A percentile compares a stretch with the other conserved stretches of the same genome.
These are phyloP conservation scores for Tenthredo livida DNA, from an alignment of 2,888 invertebrate genomes.

Conservation along the genomic window DNA sequence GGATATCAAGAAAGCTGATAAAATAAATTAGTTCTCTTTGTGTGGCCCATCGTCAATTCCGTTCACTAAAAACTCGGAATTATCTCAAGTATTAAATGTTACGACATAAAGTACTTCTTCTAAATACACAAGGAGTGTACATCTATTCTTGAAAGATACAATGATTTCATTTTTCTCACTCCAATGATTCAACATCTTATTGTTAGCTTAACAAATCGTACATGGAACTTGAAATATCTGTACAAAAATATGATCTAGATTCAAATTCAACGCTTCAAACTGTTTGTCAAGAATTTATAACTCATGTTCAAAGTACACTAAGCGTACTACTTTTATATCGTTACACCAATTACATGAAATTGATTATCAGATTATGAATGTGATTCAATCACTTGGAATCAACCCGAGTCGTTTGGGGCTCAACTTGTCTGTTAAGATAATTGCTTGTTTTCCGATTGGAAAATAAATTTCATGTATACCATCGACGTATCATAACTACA, in stretches of 20 bases:
- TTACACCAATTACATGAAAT: not conserved
- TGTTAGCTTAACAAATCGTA: conserved; percentile 10
- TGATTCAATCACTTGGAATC: not conserved
- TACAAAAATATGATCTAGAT: conserved; percentile 20
- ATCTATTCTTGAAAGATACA: conserved; percentile 3
- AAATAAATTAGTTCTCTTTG: not conserved
- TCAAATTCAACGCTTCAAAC: not conserved
- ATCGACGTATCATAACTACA: not conserved
- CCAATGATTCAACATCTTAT: not conserved
- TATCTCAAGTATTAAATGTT: not conserved
- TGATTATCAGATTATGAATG: not conserved
- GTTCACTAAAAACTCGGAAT: not conserved
- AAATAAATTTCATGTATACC: conserved; percentile 3
- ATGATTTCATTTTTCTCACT: not conserved
- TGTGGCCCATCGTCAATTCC: not conserved
- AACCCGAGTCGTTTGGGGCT: not conserved
- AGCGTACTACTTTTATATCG: conserved; percentile 10
- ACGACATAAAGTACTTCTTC: not conserved
- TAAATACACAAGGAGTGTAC: not conserved
- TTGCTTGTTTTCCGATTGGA: not conserved
- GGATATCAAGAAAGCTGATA: not conserved
- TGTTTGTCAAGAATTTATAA: not conserved
- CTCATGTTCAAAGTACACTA: not conserved
- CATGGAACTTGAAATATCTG: conserved; percentile 17
- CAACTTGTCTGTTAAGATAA: not conserved